phyloP scores from a whole-genome alignment of 2,113 vertebrate species.

The Eonycteris spelaea region DNA sequence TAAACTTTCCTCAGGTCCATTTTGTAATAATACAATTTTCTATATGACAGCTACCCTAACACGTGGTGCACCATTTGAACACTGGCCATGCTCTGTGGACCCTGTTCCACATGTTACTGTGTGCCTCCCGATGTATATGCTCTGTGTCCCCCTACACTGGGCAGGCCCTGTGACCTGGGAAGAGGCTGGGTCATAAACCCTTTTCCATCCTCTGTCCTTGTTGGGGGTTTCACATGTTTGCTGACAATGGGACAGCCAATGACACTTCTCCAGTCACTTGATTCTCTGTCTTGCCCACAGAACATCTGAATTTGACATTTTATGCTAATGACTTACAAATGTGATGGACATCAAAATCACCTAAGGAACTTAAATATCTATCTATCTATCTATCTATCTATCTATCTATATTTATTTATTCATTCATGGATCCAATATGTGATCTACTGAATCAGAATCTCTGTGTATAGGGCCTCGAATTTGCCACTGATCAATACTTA shows the following conservation, averaged over 20 bases:
- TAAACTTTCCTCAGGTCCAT: neutral
- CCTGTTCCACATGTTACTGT: neutral
- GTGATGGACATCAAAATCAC: neutral
- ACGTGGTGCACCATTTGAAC: neutral
- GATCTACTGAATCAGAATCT: neutral
- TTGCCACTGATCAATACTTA: constrained; percentile 17
- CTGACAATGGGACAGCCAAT: neutral
- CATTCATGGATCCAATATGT: neutral
- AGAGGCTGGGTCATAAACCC: neutral
- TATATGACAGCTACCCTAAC: neutral
- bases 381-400: too few species aligned
- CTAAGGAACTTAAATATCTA: neutral
- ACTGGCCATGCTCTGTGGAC: neutral
- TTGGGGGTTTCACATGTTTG: neutral
- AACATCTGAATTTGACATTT: neutral
- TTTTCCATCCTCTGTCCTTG: neutral
- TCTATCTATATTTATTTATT: too few species aligned
- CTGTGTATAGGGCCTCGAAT: neutral
- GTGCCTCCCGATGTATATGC: neutral
- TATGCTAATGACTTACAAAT: constrained; percentile 4
- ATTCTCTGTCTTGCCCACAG: neutral
- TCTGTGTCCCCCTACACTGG: neutral
- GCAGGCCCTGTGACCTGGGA: neutral
- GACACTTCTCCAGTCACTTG: neutral
- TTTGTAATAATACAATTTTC: neutral